Evolutionary conservation across 1,140 invertebrate genomes (phyloP).

Genomic region (Leptinotarsa lineolata): DNA sequence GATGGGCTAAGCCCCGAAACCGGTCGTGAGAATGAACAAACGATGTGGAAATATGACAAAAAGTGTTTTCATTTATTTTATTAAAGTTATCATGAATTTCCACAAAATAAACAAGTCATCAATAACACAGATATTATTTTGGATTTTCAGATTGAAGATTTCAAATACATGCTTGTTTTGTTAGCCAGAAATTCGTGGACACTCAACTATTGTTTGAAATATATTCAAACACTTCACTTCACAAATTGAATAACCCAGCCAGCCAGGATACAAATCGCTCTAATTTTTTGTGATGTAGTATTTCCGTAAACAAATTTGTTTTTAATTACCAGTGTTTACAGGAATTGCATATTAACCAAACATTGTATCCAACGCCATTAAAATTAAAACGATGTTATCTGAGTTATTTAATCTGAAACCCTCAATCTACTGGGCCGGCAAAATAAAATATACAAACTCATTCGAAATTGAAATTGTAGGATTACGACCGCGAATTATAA

Average conservation of each 20-base stretch:
- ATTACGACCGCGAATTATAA: slow-evolving; percentile 16
- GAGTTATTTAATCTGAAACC: slow-evolving; percentile 21
- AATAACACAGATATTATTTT: too few species aligned
- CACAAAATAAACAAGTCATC: too few species aligned
- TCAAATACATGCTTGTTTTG: too few species aligned
- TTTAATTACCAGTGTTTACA: background rate
- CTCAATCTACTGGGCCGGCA: background rate
- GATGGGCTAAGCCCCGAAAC: too few species aligned
- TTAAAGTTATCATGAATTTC: too few species aligned
- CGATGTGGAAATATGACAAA: too few species aligned
- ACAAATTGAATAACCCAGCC: background rate
- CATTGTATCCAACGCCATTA: background rate
- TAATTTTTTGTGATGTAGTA: background rate
- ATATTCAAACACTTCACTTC: too few species aligned
- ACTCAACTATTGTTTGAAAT: too few species aligned
- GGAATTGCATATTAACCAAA: background rate
- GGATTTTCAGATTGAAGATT: too few species aligned
- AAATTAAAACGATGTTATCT: slow-evolving; percentile 16
- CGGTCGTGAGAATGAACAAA: too few species aligned
- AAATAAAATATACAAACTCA: slow-evolving; percentile 14
- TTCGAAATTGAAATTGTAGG: background rate
- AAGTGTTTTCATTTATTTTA: too few species aligned
- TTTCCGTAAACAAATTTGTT: background rate
- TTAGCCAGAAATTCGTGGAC: too few species aligned
- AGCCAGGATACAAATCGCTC: background rate